These are phyloP conservation scores for Sinonovacula constricta DNA, from an alignment of 1,140 invertebrate genomes.

Conservation along the genomic window DNA sequence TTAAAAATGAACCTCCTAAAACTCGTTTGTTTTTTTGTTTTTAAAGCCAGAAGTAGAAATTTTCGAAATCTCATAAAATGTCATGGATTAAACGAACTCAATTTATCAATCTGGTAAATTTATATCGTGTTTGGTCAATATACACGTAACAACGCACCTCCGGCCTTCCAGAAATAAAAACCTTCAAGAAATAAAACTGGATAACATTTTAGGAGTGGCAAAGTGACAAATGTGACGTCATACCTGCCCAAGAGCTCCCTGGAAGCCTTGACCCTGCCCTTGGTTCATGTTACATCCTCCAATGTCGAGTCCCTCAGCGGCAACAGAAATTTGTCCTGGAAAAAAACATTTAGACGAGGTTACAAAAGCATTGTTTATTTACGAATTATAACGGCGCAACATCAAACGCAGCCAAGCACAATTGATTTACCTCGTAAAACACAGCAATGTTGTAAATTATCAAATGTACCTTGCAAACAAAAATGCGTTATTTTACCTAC, in stretches of 20 bases:
- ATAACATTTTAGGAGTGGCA: not conserved
- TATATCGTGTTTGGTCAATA: not conserved
- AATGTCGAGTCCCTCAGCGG: slow-evolving; percentile 34
- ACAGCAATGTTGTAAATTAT: no score
- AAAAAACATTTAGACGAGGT: no score
- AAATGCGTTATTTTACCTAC: no score
- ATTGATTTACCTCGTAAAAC: no score
- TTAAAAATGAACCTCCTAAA: no score
- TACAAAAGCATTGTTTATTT: no score
- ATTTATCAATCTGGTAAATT: not conserved
- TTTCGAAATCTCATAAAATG: not conserved
- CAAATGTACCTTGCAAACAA: no score
- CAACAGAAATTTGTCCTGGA: slow-evolving; percentile 24
- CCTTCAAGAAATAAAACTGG: not conserved
- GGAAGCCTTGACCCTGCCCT: not conserved
- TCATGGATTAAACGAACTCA: not conserved
- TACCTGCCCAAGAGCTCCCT: slow-evolving; percentile 28
- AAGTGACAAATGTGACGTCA: not conserved
- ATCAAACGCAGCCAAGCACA: no score
- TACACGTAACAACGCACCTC: not conserved
- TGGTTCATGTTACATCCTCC: slow-evolving; percentile 16
- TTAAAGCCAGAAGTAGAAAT: no score
- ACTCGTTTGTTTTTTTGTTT: no score
- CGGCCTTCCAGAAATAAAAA: not conserved
- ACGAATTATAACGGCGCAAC: no score